Conservation (phyloP, 2,888 invertebrate genomes). For the Hydroisotoma schaefferi region DNA sequence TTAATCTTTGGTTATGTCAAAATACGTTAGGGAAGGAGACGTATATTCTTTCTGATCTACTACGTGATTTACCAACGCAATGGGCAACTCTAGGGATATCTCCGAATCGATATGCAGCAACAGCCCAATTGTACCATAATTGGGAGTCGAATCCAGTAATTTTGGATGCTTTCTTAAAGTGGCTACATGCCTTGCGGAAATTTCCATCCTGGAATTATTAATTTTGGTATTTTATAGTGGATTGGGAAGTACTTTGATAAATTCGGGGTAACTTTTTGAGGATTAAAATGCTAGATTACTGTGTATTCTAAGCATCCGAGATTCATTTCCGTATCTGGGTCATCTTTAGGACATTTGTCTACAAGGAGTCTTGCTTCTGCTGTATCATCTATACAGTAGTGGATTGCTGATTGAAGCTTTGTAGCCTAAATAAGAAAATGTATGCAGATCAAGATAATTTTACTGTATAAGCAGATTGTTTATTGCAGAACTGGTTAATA, state of each 20-base stretch:
- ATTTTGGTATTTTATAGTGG: constrained; percentile 35
- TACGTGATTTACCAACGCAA: constrained; percentile 67
- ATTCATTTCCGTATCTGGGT: constrained; percentile 90
- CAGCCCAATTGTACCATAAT: constrained; percentile 89
- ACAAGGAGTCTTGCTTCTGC: constrained; percentile 85
- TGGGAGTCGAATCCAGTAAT: constrained; percentile 83
- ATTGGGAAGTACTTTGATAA: background rate
- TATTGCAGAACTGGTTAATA: background rate
- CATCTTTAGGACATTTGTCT: constrained; percentile 80
- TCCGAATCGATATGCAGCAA: constrained; percentile 67
- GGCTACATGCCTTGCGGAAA: constrained; percentile 84
- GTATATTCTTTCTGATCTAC: background rate
- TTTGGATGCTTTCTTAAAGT: constrained; percentile 82
- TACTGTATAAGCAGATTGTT: background rate
- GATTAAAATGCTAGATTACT: constrained; percentile 51
- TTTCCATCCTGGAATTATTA: constrained; percentile 60
- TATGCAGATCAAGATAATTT: background rate
- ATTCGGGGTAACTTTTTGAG: background rate
- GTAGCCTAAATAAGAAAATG: constrained; percentile 56
- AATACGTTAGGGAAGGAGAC: background rate
- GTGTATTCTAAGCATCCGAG: constrained; percentile 91
- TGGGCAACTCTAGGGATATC: constrained; percentile 89
- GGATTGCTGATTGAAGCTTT: constrained; percentile 92
- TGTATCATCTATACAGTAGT: constrained; percentile 92
- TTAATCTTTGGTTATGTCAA: background rate